Evolutionary conservation across 1,140 invertebrate species (phyloP), one percentile per base, ranked within the genome.

Genomic region (Drosophila saltans): DNA sequence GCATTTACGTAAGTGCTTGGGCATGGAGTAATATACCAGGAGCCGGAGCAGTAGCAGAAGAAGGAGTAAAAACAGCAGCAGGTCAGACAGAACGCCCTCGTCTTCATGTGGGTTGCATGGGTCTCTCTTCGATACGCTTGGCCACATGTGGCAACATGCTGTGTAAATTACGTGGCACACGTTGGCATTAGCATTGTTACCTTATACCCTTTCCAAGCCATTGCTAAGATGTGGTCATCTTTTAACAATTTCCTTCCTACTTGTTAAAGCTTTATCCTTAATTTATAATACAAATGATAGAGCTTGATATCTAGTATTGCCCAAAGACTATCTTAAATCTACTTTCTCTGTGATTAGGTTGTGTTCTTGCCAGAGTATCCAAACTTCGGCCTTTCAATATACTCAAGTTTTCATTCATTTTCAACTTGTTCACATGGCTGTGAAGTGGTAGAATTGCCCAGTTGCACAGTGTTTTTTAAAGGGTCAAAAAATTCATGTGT

Each of bases 1-100:
- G 75, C 75, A 78, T 72, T 78, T 78, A 78, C 68, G 69, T 73
- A 83, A 83, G 77, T 84, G 81, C 72, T 48, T 57, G 81, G 58
- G 59, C 62, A 66, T 70, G 72, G 69, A 77, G 66, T 36, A 11
- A 62, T 45, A 62, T 45, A 40, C 16, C 36, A 24, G 41, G 21
- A 9, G n/a, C 45, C 30, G 28, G 21, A 30, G 2, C 40, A 26
- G 33, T 9, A 57, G 26, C n/a, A 21, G 11, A 10, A 64, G 43
- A 30, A 33, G 33, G 28, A 48, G 52, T 33, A n/a, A 26, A 16
- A 40, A 28, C 40, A 57, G 63, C 57, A 39, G 72, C 43, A 62
- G 71, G 60, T 65, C 69, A 63, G 65, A 63, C 57, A 58, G 16
- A 36, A 57, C 40, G 56, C 65, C 36, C 52, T 26, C 36, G 33